Conservation (phyloP, 2,888 invertebrate genomes). For the Parnassius apollo region DNA sequence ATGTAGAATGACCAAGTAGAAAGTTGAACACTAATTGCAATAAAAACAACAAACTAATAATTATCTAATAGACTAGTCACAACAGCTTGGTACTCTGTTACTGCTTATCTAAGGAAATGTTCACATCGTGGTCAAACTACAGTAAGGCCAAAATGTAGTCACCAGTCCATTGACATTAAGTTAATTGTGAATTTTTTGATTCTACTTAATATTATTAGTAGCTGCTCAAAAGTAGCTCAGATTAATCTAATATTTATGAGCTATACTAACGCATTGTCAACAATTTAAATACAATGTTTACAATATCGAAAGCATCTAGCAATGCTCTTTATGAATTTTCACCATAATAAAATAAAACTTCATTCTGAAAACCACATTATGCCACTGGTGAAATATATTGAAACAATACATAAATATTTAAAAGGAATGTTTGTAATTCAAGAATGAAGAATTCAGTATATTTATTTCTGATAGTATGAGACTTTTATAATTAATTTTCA, state of each 20-base stretch:
- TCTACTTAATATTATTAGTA: constrained; percentile 31
- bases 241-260: constrained; percentile 37
- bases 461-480: constrained; percentile 24
- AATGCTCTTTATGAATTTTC: constrained; percentile 42
- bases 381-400: constrained; percentile 27
- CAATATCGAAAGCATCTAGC: constrained; percentile 50
- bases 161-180: constrained; percentile 16
- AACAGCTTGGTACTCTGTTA: constrained; percentile 18
- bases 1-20: constrained; percentile 27
- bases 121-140: neutral
- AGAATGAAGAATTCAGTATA: constrained; percentile 24
- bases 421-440: constrained; percentile 48
- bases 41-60: constrained; percentile 18
- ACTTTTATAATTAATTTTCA: constrained; percentile 23
- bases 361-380: constrained; percentile 32
- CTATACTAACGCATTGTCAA: constrained; percentile 51
- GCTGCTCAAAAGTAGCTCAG: constrained; percentile 41
- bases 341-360: constrained; percentile 27
- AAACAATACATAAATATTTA: constrained; percentile 35
- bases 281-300: constrained; percentile 49
- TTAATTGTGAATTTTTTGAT: constrained; percentile 28
- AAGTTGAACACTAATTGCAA: constrained; percentile 24
- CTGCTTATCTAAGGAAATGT: constrained; percentile 13
- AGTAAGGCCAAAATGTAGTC: constrained; percentile 11
- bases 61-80: constrained; percentile 21